Conservation (phyloP, 2,113 vertebrate genomes). For the Pituophis catenifer region DNA sequence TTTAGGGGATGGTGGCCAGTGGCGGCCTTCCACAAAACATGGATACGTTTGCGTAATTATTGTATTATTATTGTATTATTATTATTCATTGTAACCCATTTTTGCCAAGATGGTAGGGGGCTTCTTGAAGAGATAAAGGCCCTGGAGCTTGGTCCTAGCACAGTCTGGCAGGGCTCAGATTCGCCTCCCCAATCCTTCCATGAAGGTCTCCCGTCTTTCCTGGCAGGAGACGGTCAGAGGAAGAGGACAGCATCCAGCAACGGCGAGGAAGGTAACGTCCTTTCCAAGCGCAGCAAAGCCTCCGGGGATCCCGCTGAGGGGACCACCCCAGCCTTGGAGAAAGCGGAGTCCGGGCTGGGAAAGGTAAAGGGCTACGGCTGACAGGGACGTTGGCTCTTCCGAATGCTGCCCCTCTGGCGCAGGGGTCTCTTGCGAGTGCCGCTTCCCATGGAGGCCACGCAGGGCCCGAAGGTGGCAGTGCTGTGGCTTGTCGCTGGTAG, state of each 20-base stretch:
- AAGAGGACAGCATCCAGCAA: conserved; percentile 47
- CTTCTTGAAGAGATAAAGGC: neutral
- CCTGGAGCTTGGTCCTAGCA: too few relatives aligned
- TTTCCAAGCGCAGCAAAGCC: conserved; percentile 33
- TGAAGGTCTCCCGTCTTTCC: conserved; percentile 19
- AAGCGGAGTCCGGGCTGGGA: conserved; percentile 32
- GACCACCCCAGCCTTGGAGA: conserved; percentile 41
- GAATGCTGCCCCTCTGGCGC: neutral
- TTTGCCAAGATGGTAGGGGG: neutral
- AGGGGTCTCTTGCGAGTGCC: too few relatives aligned
- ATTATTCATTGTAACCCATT: neutral
- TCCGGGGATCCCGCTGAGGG: conserved; percentile 33
- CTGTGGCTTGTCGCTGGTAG: neutral
- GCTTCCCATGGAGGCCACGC: neutral
- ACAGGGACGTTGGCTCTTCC: too few relatives aligned
- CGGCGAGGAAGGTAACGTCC: conserved; percentile 24
- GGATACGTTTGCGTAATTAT: neutral
- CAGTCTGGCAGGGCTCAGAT: neutral
- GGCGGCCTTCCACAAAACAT: neutral
- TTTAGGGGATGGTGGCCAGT: neutral
- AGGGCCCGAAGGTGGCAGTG: rapidly evolving
- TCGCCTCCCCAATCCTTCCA: neutral
- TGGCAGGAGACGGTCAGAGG: conserved; percentile 46
- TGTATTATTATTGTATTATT: neutral
- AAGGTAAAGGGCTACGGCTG: conserved; percentile 49